A percentile compares a stretch with the other conserved stretches of the same genome.
Evolutionary conservation across 1,140 invertebrate genomes (phyloP).

Genomic region (Yoshiicerus persimilis): DNA sequence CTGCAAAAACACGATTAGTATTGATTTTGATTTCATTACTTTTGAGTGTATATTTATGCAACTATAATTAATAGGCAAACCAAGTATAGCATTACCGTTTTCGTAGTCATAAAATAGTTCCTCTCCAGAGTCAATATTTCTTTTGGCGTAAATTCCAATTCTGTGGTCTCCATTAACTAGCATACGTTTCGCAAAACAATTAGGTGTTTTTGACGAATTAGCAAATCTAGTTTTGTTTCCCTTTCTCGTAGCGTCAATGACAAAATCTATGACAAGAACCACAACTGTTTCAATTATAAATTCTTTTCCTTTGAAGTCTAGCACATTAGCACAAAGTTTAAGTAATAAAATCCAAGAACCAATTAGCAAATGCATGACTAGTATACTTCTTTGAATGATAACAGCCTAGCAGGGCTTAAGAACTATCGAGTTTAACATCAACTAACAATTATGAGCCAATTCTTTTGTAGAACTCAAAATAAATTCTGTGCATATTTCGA

Average conservation of each 20-base stretch:
- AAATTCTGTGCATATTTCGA: no score
- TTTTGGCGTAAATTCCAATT: constrained; percentile 66
- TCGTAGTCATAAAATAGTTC: constrained; percentile 57
- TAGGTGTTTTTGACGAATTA: constrained; percentile 65
- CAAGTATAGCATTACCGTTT: constrained; percentile 1
- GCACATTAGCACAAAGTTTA: no score
- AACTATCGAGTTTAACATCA: no score
- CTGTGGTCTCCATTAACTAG: constrained; percentile 68
- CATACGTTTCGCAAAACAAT: constrained; percentile 63
- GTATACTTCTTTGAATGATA: no score
- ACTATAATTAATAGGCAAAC: background rate
- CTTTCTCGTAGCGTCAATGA: constrained; percentile 65
- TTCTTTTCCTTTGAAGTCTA: no score
- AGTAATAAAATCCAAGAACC: no score
- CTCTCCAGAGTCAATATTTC: constrained; percentile 61
- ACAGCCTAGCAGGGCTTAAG: no score
- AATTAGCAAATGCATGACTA: no score
- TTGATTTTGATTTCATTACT: background rate
- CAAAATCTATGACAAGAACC: constrained; percentile 62
- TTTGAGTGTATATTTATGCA: no score
- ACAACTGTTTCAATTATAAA: no score
- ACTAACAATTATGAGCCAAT: no score
- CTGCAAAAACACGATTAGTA: background rate
- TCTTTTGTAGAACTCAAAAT: no score
- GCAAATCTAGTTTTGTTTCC: constrained; percentile 68